Evolutionary conservation across 2,888 invertebrate species (phyloP), one percentile per base, ranked within the genome.

Genomic region (Drosophila yooni): DNA sequence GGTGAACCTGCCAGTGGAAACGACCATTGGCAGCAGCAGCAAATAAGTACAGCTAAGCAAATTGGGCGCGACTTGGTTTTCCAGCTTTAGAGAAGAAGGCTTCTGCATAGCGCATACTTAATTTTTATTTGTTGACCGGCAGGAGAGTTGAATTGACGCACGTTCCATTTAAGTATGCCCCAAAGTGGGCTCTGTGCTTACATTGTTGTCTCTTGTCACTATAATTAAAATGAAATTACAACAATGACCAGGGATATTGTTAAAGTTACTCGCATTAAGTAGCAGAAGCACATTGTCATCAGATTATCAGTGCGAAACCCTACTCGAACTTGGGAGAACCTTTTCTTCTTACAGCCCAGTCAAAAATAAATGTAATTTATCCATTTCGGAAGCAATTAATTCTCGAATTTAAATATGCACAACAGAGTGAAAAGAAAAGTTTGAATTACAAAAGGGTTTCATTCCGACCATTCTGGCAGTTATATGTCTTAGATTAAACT

Each of bases 1-100:
- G 82, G 75, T 89, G 91, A 91, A 91, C 91, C 80, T 85, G 76
- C 70, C 72, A 63, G 63, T 67, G 62, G 71, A 57, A 70, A 61
- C 65, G 66, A 52, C 69, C 48, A 59, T 51, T 66, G 64, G 56
- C 61, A 56, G 29, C 64, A 71, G 29, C 71, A 72, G 43, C 60
- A 38, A 76, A 74, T 76, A 83, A 59, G 58, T 66, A 71, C 60
- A 68, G 81, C 88, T 88, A 88, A 88, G 71, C 85, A 88, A 88
- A 85, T 88, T 82, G 85, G 61, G 75, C 74, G 73, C 79, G 52
- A 77, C 63, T 68, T 67, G 63, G 70, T 79, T 79, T 88, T 82
- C 81, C 85, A 71, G 54, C 67, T 59, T 70, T 70, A 38, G 1
- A n/a, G 56, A 56, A 68, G 76, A 78, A 60, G 70, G 58, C 73